Evolutionary conservation across 2,797 vertebrate genomes (phyloP).

Genomic region (Neomorphus geoffroyi): DNA sequence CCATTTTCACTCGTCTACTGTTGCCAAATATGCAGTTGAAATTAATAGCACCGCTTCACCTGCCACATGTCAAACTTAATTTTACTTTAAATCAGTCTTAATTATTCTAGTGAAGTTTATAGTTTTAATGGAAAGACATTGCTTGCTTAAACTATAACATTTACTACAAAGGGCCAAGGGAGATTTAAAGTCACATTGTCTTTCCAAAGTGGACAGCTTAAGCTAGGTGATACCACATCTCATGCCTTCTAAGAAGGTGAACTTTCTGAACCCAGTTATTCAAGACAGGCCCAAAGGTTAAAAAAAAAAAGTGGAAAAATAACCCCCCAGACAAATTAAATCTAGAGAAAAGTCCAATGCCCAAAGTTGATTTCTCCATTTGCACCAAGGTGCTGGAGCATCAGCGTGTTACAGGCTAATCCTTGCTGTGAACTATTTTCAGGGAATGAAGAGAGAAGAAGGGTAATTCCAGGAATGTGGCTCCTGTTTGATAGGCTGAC

Average conservation of each 20-base stretch:
- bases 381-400: neutral
- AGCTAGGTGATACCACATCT: constrained; percentile 15
- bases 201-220: constrained; percentile 31
- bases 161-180: constrained; percentile 48
- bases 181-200: constrained; percentile 65
- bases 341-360: neutral
- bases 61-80: constrained; percentile 70
- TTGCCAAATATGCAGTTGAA: constrained; percentile 42
- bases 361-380: neutral
- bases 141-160: constrained; percentile 60
- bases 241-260: neutral
- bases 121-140: constrained; percentile 72
- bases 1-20: constrained; percentile 12
- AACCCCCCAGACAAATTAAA: neutral
- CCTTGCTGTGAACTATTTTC: neutral
- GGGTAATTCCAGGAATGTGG: neutral
- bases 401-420: neutral
- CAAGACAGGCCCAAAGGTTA: neutral
- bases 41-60: constrained; percentile 49
- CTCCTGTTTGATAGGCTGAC: neutral
- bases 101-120: constrained; percentile 70
- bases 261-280: neutral
- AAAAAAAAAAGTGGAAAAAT: neutral
- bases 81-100: constrained; percentile 73
- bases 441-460: neutral